These are phyloP conservation scores for Sinocyclocheilus maitianheensis DNA, from an alignment of 2,113 vertebrate species.

Conservation along the genomic window DNA sequence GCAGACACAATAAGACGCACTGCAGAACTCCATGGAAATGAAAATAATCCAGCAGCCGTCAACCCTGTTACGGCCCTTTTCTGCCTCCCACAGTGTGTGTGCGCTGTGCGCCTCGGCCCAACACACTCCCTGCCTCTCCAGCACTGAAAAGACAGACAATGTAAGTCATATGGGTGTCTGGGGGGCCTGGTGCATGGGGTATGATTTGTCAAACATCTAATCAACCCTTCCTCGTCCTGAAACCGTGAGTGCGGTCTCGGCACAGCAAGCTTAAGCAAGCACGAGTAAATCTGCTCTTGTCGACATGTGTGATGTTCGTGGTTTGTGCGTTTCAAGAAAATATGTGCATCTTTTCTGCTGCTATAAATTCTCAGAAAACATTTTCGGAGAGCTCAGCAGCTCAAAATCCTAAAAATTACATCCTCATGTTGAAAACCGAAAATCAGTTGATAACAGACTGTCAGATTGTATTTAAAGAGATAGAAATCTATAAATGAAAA, in stretches of 20 bases:
- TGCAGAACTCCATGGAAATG: slow-evolving; percentile 55
- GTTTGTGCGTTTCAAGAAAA: slow-evolving; percentile 5
- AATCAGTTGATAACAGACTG: neutral
- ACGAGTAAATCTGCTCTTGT: slow-evolving; percentile 42
- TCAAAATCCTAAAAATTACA: neutral
- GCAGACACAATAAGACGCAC: slow-evolving; percentile 45
- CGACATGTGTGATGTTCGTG: slow-evolving; percentile 13
- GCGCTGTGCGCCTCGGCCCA: slow-evolving; percentile 22
- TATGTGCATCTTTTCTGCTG: slow-evolving; percentile 23
- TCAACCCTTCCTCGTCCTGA: slow-evolving; percentile 14
- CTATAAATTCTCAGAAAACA: neutral
- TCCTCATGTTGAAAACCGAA: neutral
- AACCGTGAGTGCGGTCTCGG: slow-evolving; percentile 34
- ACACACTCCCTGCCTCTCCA: slow-evolving; percentile 43
- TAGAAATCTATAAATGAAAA: neutral
- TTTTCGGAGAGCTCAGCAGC: neutral
- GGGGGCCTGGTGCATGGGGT: slow-evolving; percentile 41
- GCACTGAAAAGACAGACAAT: slow-evolving; percentile 44
- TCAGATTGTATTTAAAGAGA: neutral
- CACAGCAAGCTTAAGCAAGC: slow-evolving; percentile 53
- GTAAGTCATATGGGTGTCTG: slow-evolving; percentile 51
- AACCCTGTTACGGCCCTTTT: slow-evolving; percentile 36
- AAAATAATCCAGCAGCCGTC: slow-evolving; percentile 52
- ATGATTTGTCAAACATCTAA: slow-evolving; percentile 49
- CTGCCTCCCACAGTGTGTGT: slow-evolving; percentile 47